Conservation (phyloP, 2,797 vertebrate genomes). For the Champsocephalus gunnari region DNA sequence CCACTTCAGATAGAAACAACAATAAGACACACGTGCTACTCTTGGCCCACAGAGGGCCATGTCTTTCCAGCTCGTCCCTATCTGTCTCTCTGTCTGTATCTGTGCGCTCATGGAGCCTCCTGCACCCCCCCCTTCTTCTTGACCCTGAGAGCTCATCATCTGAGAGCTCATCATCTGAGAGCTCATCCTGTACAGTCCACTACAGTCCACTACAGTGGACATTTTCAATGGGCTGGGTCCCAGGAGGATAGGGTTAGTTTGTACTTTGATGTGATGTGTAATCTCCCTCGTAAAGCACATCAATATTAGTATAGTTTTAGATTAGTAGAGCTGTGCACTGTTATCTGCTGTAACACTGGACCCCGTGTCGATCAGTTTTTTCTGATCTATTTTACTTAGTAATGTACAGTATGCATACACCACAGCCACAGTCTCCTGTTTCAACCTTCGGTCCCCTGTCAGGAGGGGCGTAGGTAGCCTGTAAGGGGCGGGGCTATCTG, state of each 20-base stretch:
- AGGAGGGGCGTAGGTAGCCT: conserved; percentile 70
- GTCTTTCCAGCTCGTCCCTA: too few relatives aligned
- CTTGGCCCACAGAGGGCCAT: too few relatives aligned
- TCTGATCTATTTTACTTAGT: conserved; percentile 38
- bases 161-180: too few relatives aligned
- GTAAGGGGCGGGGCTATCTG: conserved; percentile 85
- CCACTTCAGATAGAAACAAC: too few relatives aligned
- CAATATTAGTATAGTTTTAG: conserved; percentile 43
- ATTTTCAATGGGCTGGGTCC: too few relatives aligned
- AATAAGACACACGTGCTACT: too few relatives aligned
- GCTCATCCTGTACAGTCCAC: too few relatives aligned
- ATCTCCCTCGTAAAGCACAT: conserved; percentile 21
- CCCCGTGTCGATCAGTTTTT: neutral
- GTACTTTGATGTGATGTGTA: conserved; percentile 36
- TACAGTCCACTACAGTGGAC: too few relatives aligned
- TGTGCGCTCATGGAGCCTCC: too few relatives aligned
- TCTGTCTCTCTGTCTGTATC: too few relatives aligned
- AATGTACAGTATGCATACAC: conserved; percentile 40
- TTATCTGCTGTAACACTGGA: conserved; percentile 54
- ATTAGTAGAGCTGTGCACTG: conserved; percentile 56
- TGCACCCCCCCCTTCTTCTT: too few relatives aligned
- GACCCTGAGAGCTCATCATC: too few relatives aligned
- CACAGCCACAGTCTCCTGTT: conserved; percentile 33
- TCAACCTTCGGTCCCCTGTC: conserved; percentile 49
- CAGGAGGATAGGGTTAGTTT: conserved; percentile 17